phyloP scores from a whole-genome alignment of 2,888 invertebrate genomes.

The Agelastica alni region DNA sequence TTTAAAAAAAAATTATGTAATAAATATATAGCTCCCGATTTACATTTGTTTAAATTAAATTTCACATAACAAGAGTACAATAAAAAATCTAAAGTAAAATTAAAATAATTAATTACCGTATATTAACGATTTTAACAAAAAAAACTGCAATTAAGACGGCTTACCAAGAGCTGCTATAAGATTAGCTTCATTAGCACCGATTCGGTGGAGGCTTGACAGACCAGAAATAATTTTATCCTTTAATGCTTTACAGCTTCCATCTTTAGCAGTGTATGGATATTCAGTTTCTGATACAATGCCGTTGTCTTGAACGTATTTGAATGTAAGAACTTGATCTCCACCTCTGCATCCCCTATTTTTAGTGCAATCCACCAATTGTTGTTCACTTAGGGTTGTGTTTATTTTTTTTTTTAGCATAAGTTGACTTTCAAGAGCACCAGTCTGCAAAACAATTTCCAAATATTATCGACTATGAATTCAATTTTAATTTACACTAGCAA shows the following conservation, averaged over 20 bases:
- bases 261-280: constrained; percentile 70
- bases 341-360: constrained; percentile 87
- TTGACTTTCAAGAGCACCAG: constrained; percentile 86
- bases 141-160: no score
- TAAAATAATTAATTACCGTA: no score
- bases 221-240: background rate
- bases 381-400: constrained; percentile 77
- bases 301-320: constrained; percentile 75
- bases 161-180: background rate
- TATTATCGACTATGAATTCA: no score
- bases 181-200: background rate
- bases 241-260: constrained; percentile 15
- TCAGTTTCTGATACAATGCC: constrained; percentile 83
- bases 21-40: no score
- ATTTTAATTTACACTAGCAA: background rate
- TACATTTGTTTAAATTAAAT: no score
- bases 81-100: no score
- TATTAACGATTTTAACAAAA: no score
- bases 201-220: background rate
- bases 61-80: no score
- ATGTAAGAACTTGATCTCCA: constrained; percentile 76
- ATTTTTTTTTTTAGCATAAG: constrained; percentile 78
- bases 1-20: no score
- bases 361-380: constrained; percentile 81
- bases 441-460: constrained; percentile 60